These are phyloP conservation scores for Lucilia sericata DNA, from an alignment of 1,140 invertebrate genomes.

Conservation along the genomic window DNA sequence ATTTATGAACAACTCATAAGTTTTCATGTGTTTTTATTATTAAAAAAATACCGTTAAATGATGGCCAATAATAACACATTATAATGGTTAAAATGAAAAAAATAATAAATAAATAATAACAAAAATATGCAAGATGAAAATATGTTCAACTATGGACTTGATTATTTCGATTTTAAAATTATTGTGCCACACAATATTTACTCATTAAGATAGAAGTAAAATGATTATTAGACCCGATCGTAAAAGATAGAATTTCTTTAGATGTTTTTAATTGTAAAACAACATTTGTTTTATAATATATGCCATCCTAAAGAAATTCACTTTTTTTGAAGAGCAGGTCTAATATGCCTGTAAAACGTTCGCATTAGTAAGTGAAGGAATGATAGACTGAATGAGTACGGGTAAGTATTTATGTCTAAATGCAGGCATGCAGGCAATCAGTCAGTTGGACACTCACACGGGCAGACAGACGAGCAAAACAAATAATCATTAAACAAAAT, in stretches of 20 bases:
- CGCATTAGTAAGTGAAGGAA: too few relatives aligned
- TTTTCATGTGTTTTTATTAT: slow-evolving; percentile 22
- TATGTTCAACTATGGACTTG: not conserved
- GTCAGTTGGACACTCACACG: not conserved
- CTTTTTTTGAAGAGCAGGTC: too few relatives aligned
- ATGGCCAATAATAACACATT: slow-evolving; percentile 37
- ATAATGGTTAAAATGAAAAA: not conserved
- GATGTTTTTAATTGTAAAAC: too few relatives aligned
- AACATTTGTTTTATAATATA: too few relatives aligned
- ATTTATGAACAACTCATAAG: not conserved
- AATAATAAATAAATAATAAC: not conserved
- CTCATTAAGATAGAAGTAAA: not conserved
- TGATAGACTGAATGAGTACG: not conserved
- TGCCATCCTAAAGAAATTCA: too few relatives aligned
- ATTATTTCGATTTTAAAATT: not conserved
- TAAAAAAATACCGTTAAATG: slow-evolving; percentile 33
- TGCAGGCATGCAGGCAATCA: not conserved
- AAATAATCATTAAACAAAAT: slow-evolving; percentile 24
- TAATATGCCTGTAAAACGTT: too few relatives aligned
- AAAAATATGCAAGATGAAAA: not conserved
- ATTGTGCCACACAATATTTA: slow-evolving; percentile 1
- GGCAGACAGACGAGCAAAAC: not conserved
- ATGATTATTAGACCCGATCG: not conserved
- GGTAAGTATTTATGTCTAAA: not conserved
- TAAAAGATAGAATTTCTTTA: too few relatives aligned